Percentiles rank a stretch among this genome's conserved stretches.
These are phyloP conservation scores for Dendrocincla tyrannina DNA, from an alignment of 2,797 vertebrate species.

Conservation along the genomic window DNA sequence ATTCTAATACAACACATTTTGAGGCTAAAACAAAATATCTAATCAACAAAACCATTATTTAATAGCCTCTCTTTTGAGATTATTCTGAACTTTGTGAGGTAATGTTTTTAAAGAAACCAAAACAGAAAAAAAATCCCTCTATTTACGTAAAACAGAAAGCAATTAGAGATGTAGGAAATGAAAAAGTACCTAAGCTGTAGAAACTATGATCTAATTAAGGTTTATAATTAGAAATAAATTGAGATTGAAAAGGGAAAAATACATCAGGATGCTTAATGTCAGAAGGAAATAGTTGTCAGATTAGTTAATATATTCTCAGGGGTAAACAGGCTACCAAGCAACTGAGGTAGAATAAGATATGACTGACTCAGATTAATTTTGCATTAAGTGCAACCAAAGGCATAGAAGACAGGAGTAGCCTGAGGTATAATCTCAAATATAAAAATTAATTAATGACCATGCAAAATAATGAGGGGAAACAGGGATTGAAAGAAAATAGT, in stretches of 20 bases:
- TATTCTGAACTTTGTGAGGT: conserved; percentile 17
- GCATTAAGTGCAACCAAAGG: not conserved
- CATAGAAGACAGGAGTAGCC: not conserved
- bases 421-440: not conserved
- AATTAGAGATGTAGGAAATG: conserved; percentile 37
- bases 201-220: conserved; percentile 59
- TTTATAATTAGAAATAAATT: conserved; percentile 65
- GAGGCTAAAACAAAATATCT: conserved; percentile 27
- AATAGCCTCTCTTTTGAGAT: not conserved
- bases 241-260: conserved; percentile 55
- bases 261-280: not conserved
- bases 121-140: not conserved
- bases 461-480: not conserved
- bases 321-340: not conserved
- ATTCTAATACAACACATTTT: not conserved
- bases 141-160: conserved; percentile 10
- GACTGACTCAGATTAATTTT: not conserved
- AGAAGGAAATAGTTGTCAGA: conserved; percentile 45
- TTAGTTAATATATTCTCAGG: conserved; percentile 35
- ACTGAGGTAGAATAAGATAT: not conserved
- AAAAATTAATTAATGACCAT: not conserved
- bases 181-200: conserved; percentile 53
- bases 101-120: conserved; percentile 9
- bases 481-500: not conserved
- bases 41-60: not conserved